Conservation (phyloP, 2,888 invertebrate genomes). For the Theodoxus fluviatilis region DNA sequence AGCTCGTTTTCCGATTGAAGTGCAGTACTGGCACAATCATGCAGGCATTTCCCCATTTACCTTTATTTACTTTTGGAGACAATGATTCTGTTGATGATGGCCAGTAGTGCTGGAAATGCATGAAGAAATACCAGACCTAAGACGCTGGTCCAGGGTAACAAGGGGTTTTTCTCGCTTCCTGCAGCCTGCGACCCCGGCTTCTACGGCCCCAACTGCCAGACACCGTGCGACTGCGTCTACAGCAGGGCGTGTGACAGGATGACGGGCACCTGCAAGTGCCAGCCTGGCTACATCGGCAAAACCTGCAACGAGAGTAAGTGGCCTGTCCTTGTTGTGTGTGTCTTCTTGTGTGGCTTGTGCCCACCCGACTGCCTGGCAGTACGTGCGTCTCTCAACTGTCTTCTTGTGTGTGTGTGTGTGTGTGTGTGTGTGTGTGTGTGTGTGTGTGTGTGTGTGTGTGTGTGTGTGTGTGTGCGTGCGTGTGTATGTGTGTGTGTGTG, state of each 20-base stretch:
- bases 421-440: conserved; percentile 1
- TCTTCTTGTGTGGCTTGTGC: background rate
- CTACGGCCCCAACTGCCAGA: conserved; percentile 63
- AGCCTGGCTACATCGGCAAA: conserved; percentile 66
- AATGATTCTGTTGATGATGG: too few species aligned
- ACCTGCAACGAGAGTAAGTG: conserved; percentile 59
- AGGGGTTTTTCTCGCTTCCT: conserved; percentile 25
- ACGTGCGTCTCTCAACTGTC: background rate
- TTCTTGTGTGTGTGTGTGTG: conserved; percentile 14
- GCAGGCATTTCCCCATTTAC: too few species aligned
- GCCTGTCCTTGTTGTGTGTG: background rate
- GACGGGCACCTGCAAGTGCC: conserved; percentile 78
- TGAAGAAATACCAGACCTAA: background rate
- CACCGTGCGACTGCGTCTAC: conserved; percentile 55
- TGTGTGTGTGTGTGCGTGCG: conserved; percentile 8
- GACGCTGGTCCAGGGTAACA: background rate
- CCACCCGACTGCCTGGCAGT: too few species aligned
- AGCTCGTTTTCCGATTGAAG: too few species aligned
- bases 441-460: conserved; percentile 7
- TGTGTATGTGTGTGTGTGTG: background rate
- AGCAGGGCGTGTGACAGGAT: conserved; percentile 44
- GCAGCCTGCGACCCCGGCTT: conserved; percentile 72
- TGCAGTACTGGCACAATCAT: too few species aligned
- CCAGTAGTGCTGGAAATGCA: too few species aligned
- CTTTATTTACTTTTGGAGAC: too few species aligned